Evolutionary conservation across 2,113 vertebrate species (phyloP).

Genomic region (Heliornis fulica): DNA sequence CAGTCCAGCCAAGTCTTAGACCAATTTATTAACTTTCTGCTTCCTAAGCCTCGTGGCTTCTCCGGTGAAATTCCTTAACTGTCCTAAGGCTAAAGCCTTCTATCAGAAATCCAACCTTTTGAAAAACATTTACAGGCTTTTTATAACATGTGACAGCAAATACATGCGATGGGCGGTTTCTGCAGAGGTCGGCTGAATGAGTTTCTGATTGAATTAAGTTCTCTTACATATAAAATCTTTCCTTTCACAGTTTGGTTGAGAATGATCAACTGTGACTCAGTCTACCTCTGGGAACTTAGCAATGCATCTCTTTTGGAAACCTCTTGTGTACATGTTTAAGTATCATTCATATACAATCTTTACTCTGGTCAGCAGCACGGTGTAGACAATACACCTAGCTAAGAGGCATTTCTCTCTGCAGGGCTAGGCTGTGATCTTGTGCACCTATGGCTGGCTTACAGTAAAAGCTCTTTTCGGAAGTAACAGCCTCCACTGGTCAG

Average conservation of each 20-base stretch:
- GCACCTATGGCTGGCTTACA: neutral
- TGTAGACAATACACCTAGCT: neutral
- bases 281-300: neutral
- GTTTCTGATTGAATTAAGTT: neutral
- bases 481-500: neutral
- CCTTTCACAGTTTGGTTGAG: neutral
- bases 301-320: accelerated
- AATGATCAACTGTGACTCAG: neutral
- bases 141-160: neutral
- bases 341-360: accelerated
- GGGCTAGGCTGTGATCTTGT: neutral
- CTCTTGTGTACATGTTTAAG: neutral
- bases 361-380: neutral
- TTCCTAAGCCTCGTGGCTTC: neutral
- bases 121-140: neutral
- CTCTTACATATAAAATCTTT: neutral
- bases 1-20: neutral
- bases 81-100: neutral
- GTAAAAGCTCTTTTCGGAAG: neutral
- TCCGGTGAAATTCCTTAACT: neutral
- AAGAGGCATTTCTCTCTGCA: neutral
- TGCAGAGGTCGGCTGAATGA: neutral
- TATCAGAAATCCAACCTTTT: neutral
- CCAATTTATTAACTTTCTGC: neutral
- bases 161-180: neutral